Base-by-base conservation (phyloP, 53 echinoderm and acorn worm genomes). In the Luidia sarsii region DNA sequence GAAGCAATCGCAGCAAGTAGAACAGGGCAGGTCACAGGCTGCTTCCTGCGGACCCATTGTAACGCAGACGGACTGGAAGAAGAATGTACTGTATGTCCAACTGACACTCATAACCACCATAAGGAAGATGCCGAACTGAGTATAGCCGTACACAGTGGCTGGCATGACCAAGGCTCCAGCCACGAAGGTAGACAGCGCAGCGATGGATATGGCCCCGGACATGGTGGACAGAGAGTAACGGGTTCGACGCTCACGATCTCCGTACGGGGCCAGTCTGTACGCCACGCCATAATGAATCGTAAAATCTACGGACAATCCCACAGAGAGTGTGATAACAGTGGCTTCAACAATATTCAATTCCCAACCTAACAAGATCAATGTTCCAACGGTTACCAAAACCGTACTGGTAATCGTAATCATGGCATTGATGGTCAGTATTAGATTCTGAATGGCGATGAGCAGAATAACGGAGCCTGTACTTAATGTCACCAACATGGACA, bases 201-300 rank as follows among this genome's bases (percentile, higher is more conserved):
- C 75, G 0, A 75, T 48, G 36, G 57, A 27, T 1, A 75, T 75
- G 6, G 75, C 75, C 7, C 60, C 41, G 4, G n/a, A 15, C 75
- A 75, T 75, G 29, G 82, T 68, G 1, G 51, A 32, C 48, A 92
- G 39, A 2, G 92, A 86, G 56, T 57, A 86, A 33, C 37, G 22
- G 7, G 81, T 67, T 23, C 89, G 77, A 9, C 24, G 4, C 51
- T 84, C 24, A 3, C 92, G 71, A 34, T 82, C 82, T 10, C 9
- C 27, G 4, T 64, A 27, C 62, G 82, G 75, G 1, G 89, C 82
- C 18, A 89, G 39, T 0, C 77, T 57, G 50, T 92, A 92, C 4
- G 92, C 86, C 15, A 92, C 89, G 20, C 92, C 92, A 24, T 85
- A 89, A 56, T 92, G 92, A 28, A 92, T 86, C 1, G 92, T 92